Percentiles rank a stretch among this genome's conserved stretches.
phyloP scores from a whole-genome alignment of 2,888 invertebrate species.

The Antheraea assamensis region DNA sequence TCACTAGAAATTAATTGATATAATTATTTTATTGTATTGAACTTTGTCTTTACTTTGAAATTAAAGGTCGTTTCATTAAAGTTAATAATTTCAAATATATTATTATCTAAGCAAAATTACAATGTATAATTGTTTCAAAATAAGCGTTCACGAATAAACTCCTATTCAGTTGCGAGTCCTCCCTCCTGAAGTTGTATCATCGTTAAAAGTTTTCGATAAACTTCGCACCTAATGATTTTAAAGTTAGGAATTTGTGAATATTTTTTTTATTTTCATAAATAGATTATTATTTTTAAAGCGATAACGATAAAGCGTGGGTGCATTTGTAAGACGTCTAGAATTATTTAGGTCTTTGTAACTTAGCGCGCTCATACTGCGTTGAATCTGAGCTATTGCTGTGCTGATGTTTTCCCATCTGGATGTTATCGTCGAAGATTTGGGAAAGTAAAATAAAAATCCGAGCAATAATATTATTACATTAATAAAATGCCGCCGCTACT shows the following conservation, averaged over 20 bases:
- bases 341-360: too few relatives aligned
- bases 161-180: not conserved
- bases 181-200: not conserved
- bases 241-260: not conserved
- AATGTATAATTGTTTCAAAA: not conserved
- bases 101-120: not conserved
- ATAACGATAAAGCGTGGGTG: too few relatives aligned
- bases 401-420: too few relatives aligned
- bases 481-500: not conserved
- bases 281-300: not conserved
- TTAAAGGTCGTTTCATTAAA: not conserved
- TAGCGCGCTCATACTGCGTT: too few relatives aligned
- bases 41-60: not conserved
- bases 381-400: too few relatives aligned
- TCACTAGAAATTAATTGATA: not conserved
- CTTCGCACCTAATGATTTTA: not conserved
- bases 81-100: not conserved
- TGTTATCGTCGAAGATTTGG: too few relatives aligned
- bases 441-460: too few relatives aligned
- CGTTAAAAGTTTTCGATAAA: slow-evolving; percentile 4
- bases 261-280: not conserved
- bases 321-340: too few relatives aligned
- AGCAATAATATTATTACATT: not conserved
- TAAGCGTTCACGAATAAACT: slow-evolving; percentile 1
- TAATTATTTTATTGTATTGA: not conserved